Percentiles rank a stretch among this genome's conserved stretches.
These are phyloP conservation scores for Cromileptes altivelis DNA, from an alignment of 2,113 vertebrate species.

Conservation along the genomic window DNA sequence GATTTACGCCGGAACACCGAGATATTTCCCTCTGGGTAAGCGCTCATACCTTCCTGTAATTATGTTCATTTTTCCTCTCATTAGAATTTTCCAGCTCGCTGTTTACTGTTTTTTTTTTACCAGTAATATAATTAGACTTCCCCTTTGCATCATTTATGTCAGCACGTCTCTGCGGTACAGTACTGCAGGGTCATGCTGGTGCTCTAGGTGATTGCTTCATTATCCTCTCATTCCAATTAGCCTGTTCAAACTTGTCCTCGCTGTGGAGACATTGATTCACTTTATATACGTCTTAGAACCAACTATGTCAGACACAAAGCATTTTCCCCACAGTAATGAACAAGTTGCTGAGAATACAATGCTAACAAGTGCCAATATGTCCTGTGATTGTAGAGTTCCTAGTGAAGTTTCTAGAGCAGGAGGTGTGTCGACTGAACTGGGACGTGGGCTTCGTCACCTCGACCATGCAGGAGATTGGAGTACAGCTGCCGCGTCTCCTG, in stretches of 20 bases:
- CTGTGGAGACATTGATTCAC: constrained; percentile 30
- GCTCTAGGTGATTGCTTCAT: constrained; percentile 48
- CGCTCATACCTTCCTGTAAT: constrained; percentile 14
- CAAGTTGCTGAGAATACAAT: constrained; percentile 5
- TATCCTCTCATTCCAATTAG: constrained; percentile 43
- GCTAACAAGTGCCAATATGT: background rate
- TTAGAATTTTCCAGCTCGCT: constrained; percentile 37
- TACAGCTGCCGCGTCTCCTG: constrained; percentile 90
- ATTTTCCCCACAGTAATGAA: background rate
- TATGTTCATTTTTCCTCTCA: constrained; percentile 33
- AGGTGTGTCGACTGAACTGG: constrained; percentile 94
- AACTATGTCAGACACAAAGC: background rate
- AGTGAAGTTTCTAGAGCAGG: constrained; percentile 94
- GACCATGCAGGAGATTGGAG: constrained; percentile 96
- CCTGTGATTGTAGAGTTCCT: constrained; percentile 89
- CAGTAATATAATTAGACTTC: constrained; percentile 55
- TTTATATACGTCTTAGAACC: constrained; percentile 15
- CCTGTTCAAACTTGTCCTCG: constrained; percentile 62
- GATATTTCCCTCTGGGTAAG: constrained; percentile 96
- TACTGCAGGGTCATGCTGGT: constrained; percentile 40
- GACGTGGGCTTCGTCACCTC: constrained; percentile 94
- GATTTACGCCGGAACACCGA: constrained; percentile 94
- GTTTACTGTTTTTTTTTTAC: constrained; percentile 48
- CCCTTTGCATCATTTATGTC: constrained; percentile 55
- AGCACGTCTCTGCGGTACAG: constrained; percentile 37